These are phyloP conservation scores for Epistrophe grossulariae DNA, from an alignment of 2,888 invertebrate genomes.

Conservation along the genomic window DNA sequence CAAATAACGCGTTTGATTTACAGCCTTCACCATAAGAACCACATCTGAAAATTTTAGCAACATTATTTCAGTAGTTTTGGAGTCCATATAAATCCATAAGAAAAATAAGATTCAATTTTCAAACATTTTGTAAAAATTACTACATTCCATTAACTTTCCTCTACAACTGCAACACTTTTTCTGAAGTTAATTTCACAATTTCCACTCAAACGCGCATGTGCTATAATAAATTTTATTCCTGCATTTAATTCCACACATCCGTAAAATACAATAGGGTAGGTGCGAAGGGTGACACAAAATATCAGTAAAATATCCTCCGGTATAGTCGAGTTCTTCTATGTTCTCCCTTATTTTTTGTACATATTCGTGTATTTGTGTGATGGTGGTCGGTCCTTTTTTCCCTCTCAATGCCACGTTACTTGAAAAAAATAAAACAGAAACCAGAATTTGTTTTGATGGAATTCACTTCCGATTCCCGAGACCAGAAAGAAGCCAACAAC, in stretches of 20 bases:
- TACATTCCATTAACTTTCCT: neutral
- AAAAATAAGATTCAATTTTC: no score
- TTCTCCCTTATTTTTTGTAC: slow-evolving; percentile 56
- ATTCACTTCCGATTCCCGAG: slow-evolving; percentile 81
- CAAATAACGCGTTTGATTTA: no score
- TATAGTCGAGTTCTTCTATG: slow-evolving; percentile 34
- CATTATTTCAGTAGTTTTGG: no score
- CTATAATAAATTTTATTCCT: slow-evolving; percentile 65
- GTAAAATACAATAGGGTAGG: slow-evolving; percentile 67
- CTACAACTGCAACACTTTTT: slow-evolving; percentile 40
- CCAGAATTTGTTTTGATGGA: slow-evolving; percentile 72
- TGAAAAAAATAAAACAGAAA: slow-evolving; percentile 37
- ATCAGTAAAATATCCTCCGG: slow-evolving; percentile 63
- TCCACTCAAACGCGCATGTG: slow-evolving; percentile 71
- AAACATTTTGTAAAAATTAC: neutral
- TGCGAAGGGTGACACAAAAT: slow-evolving; percentile 73
- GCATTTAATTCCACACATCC: slow-evolving; percentile 72
- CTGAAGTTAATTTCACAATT: slow-evolving; percentile 51
- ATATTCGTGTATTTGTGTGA: slow-evolving; percentile 36
- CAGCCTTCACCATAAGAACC: no score
- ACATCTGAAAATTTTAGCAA: no score
- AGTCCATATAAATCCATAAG: no score
- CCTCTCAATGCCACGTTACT: slow-evolving; percentile 37
- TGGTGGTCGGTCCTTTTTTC: slow-evolving; percentile 41
- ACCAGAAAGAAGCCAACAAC: slow-evolving; percentile 80